phyloP scores from a whole-genome alignment of 2,888 invertebrate species.

The Cerceris ruficornis region DNA sequence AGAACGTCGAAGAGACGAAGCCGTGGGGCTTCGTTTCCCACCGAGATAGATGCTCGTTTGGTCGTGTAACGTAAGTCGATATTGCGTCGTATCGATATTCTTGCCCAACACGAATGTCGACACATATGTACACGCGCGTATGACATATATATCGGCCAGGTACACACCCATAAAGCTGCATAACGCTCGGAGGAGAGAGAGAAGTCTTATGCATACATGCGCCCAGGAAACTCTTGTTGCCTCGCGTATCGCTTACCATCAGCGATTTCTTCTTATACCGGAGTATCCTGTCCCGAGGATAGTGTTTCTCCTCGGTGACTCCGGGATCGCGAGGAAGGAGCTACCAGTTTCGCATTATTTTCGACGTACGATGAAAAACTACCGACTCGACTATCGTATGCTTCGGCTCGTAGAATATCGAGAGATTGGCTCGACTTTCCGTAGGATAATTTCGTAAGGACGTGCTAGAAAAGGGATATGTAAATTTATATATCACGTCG shows the following conservation, averaged over 20 bases:
- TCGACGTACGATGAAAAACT: conserved; percentile 7
- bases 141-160: conserved; percentile 26
- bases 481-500: too few species aligned
- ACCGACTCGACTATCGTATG: background rate
- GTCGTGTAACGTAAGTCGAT: conserved; percentile 81
- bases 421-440: conserved; percentile 2
- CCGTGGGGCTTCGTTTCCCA: conserved; percentile 81
- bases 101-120: conserved; percentile 64
- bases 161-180: conserved; percentile 50
- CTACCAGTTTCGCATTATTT: conserved; percentile 22
- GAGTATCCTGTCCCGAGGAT: conserved; percentile 76
- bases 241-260: conserved; percentile 79
- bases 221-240: conserved; percentile 77
- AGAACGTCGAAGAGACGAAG: conserved; percentile 53
- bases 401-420: background rate
- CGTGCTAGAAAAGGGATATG: too few species aligned
- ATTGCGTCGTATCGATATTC: conserved; percentile 78
- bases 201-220: conserved; percentile 79
- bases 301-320: conserved; percentile 70
- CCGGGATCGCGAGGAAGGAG: conserved; percentile 43
- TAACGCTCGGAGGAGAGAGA: conserved; percentile 58
- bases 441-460: background rate
- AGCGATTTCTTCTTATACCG: conserved; percentile 78
- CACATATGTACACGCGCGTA: conserved; percentile 52
- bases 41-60: conserved; percentile 81